Conservation (phyloP, 2,888 invertebrate species). For the Lottia gigantea region DNA sequence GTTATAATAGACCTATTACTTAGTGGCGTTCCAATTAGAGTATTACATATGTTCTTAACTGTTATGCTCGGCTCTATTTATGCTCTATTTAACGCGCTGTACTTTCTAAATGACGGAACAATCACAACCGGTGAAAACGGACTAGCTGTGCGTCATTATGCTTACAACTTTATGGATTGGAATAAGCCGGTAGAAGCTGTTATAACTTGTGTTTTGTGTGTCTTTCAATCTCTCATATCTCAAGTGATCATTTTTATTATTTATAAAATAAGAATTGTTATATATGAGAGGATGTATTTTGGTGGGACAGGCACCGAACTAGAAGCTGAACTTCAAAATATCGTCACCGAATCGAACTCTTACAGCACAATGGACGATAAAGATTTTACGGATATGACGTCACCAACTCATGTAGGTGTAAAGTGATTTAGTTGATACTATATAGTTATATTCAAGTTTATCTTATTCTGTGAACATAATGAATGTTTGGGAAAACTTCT, state of each 20-base stretch:
- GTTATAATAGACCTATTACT: conserved; percentile 56
- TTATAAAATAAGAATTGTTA: conserved; percentile 41
- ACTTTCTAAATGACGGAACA: conserved; percentile 59
- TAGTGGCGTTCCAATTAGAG: conserved; percentile 54
- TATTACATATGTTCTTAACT: conserved; percentile 60
- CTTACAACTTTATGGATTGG: conserved; percentile 63
- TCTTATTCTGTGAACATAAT: no score
- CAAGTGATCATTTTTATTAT: conserved; percentile 49
- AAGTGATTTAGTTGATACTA: neutral
- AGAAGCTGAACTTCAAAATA: conserved; percentile 48
- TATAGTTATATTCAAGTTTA: no score
- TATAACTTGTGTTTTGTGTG: conserved; percentile 55
- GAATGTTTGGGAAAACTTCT: no score
- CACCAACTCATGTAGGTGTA: neutral
- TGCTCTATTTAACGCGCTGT: conserved; percentile 60
- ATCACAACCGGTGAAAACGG: conserved; percentile 29
- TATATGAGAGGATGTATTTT: conserved; percentile 43
- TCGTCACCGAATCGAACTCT: conserved; percentile 30
- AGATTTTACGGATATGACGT: neutral
- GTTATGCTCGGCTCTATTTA: conserved; percentile 57
- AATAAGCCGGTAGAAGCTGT: conserved; percentile 55
- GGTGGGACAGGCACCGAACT: conserved; percentile 31
- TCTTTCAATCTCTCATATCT: conserved; percentile 46
- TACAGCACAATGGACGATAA: conserved; percentile 31
- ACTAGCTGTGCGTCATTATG: conserved; percentile 53